Evolutionary conservation across 1,140 invertebrate species (phyloP).

Genomic region (Aphidius ervi): DNA sequence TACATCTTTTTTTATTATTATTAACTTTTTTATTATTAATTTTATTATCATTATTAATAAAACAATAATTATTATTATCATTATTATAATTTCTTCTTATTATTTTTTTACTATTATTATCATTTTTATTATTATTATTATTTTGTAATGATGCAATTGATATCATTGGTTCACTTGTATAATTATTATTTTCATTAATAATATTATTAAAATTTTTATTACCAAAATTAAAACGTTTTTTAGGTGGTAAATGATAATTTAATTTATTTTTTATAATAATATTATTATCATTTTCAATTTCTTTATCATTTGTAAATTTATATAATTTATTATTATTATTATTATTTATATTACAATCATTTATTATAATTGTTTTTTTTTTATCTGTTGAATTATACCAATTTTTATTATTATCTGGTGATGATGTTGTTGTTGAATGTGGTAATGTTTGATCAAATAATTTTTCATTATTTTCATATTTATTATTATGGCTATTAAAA

Average conservation of each 20-base stretch:
- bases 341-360: too few relatives aligned
- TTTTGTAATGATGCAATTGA: constrained; percentile 34
- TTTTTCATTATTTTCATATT: too few relatives aligned
- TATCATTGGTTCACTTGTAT: constrained; percentile 38
- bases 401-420: neutral
- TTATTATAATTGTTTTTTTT: neutral
- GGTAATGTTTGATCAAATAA: too few relatives aligned
- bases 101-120: constrained; percentile 20
- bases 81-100: constrained; percentile 32
- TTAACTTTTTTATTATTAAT: constrained; percentile 17
- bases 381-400: too few relatives aligned
- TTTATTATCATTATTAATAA: constrained; percentile 14
- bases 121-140: neutral
- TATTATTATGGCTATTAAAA: too few relatives aligned
- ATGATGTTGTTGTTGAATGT: neutral
- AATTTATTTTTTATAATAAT: constrained; percentile 26
- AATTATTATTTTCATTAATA: constrained; percentile 28
- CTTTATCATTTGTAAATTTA: neutral
- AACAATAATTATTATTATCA: constrained; percentile 25
- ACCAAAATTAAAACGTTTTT: constrained; percentile 43
- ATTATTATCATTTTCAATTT: constrained; percentile 21
- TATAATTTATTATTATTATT: too few relatives aligned
- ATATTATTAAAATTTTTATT: constrained; percentile 27
- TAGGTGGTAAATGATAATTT: constrained; percentile 42
- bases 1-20: constrained; percentile 27